These are phyloP conservation scores for Zelostemma sp. DNA, from an alignment of 1,140 invertebrate species.

Conservation along the genomic window DNA sequence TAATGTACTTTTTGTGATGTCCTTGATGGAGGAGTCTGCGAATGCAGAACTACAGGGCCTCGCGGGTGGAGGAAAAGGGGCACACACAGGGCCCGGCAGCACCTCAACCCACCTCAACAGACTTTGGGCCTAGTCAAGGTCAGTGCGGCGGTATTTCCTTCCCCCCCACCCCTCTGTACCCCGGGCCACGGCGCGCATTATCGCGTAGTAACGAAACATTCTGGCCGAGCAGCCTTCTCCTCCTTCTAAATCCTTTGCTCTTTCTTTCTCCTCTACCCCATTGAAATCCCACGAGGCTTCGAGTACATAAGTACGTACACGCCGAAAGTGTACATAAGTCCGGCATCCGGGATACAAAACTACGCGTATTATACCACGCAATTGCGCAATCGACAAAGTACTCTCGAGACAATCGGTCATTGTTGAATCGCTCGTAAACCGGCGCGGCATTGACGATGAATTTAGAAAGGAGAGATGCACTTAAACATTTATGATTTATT, in stretches of 20 bases:
- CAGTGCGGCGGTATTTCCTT: slow-evolving; percentile 50
- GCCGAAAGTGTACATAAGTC: too few relatives aligned
- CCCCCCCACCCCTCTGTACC: slow-evolving; percentile 14
- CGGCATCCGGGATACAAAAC: slow-evolving; percentile 33
- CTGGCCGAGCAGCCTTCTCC: slow-evolving; percentile 17
- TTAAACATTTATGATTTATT: slow-evolving; percentile 28
- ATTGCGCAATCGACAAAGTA: slow-evolving; percentile 30
- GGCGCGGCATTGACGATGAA: slow-evolving; percentile 17
- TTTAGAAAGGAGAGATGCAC: slow-evolving; percentile 39
- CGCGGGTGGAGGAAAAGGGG: slow-evolving; percentile 44
- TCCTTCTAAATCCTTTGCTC: too few relatives aligned
- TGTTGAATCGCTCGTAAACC: slow-evolving; percentile 24
- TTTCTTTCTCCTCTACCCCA: too few relatives aligned
- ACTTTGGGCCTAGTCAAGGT: slow-evolving; percentile 68
- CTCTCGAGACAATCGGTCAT: slow-evolving; percentile 42
- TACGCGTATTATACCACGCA: not conserved
- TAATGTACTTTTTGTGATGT: slow-evolving; percentile 72
- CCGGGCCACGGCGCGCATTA: slow-evolving; percentile 23
- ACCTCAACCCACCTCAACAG: slow-evolving; percentile 67
- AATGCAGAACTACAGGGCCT: slow-evolving; percentile 69
- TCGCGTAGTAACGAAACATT: slow-evolving; percentile 47
- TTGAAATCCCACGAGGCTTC: slow-evolving; percentile 45
- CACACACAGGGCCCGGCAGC: slow-evolving; percentile 59
- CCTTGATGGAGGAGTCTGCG: slow-evolving; percentile 71
- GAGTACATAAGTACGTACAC: too few relatives aligned